Conservation (phyloP, 2,113 vertebrate species). For the Zosterops lateralis region DNA sequence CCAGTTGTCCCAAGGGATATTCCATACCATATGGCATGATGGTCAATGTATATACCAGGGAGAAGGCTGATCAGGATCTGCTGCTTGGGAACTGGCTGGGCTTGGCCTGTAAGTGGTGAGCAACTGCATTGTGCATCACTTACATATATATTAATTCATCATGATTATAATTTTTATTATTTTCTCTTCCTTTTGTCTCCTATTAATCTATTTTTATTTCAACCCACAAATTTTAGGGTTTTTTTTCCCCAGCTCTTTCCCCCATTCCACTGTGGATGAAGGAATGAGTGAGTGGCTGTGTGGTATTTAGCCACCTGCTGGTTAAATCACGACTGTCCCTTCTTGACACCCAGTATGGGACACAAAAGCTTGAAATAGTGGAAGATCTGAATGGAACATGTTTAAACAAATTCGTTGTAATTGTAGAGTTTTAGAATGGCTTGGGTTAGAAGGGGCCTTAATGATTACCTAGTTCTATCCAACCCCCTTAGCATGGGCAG, state of each 20-base stretch:
- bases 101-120: neutral
- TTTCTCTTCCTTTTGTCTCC: neutral
- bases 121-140: neutral
- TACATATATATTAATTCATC: neutral
- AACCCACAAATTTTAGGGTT: neutral
- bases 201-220: neutral
- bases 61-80: neutral
- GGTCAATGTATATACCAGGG: neutral
- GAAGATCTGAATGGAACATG: neutral
- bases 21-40: neutral
- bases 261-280: neutral
- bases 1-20: neutral
- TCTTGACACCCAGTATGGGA: neutral
- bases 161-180: neutral
- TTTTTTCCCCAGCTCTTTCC: accelerated
- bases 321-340: accelerated
- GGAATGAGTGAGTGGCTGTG: neutral
- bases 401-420: neutral
- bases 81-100: neutral
- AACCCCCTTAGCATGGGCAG: neutral
- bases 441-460: neutral
- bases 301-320: neutral
- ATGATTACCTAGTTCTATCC: neutral
- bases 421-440: neutral
- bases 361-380: neutral